These are phyloP conservation scores for Enteromius radiatus DNA, from an alignment of 2,797 vertebrate genomes.

Conservation along the genomic window DNA sequence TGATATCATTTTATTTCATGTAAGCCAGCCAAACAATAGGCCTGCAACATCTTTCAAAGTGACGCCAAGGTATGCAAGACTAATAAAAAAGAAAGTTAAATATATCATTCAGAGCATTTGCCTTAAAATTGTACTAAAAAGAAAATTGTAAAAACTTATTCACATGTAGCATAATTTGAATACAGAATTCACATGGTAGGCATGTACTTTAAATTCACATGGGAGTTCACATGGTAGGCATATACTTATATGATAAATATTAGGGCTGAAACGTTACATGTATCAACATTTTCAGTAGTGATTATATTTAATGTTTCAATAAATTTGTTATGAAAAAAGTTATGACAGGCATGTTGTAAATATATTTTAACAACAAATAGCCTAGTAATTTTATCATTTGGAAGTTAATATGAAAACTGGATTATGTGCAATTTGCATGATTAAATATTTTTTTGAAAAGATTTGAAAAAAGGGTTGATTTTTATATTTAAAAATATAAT, in stretches of 20 bases:
- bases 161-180: not conserved
- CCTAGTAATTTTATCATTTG: not conserved
- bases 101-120: not conserved
- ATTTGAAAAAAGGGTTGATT: not conserved
- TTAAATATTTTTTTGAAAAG: not conserved
- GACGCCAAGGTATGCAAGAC: not conserved
- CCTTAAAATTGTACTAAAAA: not conserved
- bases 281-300: not conserved
- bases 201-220: too few species aligned
- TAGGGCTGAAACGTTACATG: not conserved
- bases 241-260: not conserved
- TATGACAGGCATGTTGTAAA: not conserved
- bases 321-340: not conserved
- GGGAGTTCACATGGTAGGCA: too few species aligned
- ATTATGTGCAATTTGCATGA: not conserved
- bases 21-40: conserved; percentile 3
- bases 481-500: not conserved
- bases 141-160: too few species aligned
- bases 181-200: too few species aligned
- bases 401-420: not conserved
- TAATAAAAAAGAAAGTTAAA: conserved; percentile 16
- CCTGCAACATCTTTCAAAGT: not conserved
- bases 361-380: not conserved
- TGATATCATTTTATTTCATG: not conserved
- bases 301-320: not conserved